Evolutionary conservation across 2,113 vertebrate genomes (phyloP).

Genomic region (Callipepla californica): DNA sequence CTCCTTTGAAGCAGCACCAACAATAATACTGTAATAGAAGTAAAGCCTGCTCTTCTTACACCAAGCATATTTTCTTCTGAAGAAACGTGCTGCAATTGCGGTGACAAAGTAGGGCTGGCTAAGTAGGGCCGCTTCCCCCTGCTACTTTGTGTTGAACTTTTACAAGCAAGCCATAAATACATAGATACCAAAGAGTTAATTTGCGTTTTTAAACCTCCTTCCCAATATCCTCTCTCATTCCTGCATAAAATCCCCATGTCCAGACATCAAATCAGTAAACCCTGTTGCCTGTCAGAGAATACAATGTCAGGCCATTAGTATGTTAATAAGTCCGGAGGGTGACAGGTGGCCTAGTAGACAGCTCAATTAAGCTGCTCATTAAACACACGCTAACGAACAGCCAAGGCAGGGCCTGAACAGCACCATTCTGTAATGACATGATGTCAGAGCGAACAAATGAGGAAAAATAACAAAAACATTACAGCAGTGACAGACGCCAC

Average conservation of each 20-base stretch:
- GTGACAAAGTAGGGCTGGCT: conserved; percentile 45
- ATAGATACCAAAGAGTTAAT: conserved; percentile 87
- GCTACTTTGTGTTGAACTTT: conserved; percentile 65
- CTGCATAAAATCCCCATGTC: conserved; percentile 87
- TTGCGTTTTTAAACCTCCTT: conserved; percentile 83
- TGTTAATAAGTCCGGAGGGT: conserved; percentile 98
- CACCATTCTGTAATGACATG: conserved; percentile 96
- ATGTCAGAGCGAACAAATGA: conserved; percentile 98
- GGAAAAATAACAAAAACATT: conserved; percentile 92
- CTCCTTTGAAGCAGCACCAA: conserved; percentile 76
- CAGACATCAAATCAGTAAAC: conserved; percentile 89
- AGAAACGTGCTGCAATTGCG: conserved; percentile 38
- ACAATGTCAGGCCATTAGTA: conserved; percentile 99
- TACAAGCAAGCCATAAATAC: conserved; percentile 74
- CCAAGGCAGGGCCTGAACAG: conserved; percentile 91
- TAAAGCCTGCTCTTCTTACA: conserved; percentile 70
- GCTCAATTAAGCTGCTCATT: conserved; percentile 99
- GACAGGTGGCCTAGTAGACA: conserved; percentile 99
- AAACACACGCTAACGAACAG: conserved; percentile 99
- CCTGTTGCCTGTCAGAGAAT: conserved; percentile 94
- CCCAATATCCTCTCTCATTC: conserved; percentile 83
- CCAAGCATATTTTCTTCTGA: conserved; percentile 57
- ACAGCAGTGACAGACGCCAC: conserved; percentile 91
- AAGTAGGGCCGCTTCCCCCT: conserved; percentile 37
- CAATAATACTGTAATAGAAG: conserved; percentile 71